phyloP scores from a whole-genome alignment of 1,140 invertebrate species.

The Trachymyrmex cornetzi region DNA sequence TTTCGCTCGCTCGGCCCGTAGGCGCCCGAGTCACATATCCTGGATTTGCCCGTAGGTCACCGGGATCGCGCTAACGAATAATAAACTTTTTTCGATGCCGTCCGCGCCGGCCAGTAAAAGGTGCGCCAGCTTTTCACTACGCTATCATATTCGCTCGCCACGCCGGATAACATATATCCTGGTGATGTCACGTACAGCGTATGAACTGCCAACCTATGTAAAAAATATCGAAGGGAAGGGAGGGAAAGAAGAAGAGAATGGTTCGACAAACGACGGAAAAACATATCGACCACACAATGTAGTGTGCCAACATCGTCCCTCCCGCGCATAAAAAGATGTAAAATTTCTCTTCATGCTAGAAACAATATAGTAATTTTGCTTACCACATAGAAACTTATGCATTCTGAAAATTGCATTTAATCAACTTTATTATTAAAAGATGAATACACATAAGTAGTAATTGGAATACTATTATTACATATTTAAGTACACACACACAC shows the following conservation, averaged over 20 bases:
- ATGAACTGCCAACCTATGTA: conserved; percentile 41
- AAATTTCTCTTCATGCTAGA: neutral
- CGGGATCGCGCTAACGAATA: conserved; percentile 53
- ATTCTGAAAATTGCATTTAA: neutral
- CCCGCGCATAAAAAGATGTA: neutral
- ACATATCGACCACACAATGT: conserved; percentile 6
- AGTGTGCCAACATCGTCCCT: neutral
- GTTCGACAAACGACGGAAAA: conserved; percentile 42
- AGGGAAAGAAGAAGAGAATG: conserved; percentile 31
- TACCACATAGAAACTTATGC: neutral
- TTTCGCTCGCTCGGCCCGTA: neutral
- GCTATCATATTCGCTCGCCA: conserved; percentile 50
- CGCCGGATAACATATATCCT: conserved; percentile 35
- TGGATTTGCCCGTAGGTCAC: neutral
- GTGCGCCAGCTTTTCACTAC: conserved; percentile 44
- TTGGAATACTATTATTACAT: neutral
- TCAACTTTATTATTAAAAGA: neutral
- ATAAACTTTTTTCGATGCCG: conserved; percentile 40
- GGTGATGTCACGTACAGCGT: conserved; percentile 54
- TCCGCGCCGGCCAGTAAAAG: conserved; percentile 7
- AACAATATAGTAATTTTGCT: neutral
- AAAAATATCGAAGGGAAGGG: conserved; percentile 30
- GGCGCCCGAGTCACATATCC: neutral
- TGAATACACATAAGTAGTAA: neutral
- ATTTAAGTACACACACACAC: neutral